These are phyloP conservation scores for Archaeoteleia sp. DNA, from an alignment of 2,888 invertebrate species.

Conservation along the genomic window DNA sequence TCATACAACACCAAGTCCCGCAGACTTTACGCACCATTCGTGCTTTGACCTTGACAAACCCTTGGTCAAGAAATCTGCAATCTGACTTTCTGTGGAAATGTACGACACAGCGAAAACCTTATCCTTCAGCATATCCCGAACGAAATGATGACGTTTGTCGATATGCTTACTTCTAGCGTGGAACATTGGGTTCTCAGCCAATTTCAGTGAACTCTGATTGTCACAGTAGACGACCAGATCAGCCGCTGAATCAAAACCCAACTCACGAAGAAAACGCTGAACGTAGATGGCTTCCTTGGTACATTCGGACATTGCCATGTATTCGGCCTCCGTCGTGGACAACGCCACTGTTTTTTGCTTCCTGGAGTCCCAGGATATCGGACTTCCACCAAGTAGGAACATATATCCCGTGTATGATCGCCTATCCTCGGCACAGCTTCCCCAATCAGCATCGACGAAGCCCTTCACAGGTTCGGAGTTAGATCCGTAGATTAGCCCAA, in stretches of 20 bases:
- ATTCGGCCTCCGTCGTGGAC: neutral
- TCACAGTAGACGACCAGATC: neutral
- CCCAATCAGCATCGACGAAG: neutral
- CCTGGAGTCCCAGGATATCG: slow-evolving; percentile 2
- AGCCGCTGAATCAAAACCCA: neutral
- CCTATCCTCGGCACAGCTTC: neutral
- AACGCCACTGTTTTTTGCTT: neutral
- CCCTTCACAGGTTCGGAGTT: neutral
- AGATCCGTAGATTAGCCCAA: neutral
- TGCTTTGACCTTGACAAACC: neutral
- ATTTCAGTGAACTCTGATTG: neutral
- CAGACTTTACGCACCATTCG: no score
- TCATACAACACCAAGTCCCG: no score
- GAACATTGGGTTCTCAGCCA: neutral
- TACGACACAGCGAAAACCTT: neutral
- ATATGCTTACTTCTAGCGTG: slow-evolving; percentile 1
- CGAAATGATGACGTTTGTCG: neutral
- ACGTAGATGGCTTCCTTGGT: neutral
- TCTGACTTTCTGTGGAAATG: no score
- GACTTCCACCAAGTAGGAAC: neutral
- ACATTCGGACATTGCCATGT: slow-evolving; percentile 4
- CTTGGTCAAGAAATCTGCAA: neutral
- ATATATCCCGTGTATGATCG: slow-evolving; percentile 2
- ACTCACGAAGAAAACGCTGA: neutral
- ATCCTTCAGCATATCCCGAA: neutral